A percentile compares a stretch with the other conserved stretches of the same genome.
These are phyloP conservation scores for Hemiscyllium ocellatum DNA, from an alignment of 2,113 vertebrate species.

Conservation along the genomic window DNA sequence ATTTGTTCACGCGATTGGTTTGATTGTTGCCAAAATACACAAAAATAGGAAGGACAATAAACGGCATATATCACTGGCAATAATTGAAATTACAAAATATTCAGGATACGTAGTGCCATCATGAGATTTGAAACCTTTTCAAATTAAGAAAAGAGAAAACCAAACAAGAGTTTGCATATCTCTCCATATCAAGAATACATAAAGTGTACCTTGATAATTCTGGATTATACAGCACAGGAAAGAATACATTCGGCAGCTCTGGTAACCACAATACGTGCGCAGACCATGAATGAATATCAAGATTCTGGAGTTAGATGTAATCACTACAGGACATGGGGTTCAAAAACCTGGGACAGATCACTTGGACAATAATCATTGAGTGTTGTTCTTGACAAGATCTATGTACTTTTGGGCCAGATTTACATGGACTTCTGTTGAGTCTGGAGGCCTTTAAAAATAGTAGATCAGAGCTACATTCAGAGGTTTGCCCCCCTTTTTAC, in stretches of 20 bases:
- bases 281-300: neutral
- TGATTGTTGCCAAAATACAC: neutral
- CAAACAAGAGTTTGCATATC: neutral
- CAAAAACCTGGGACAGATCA: neutral
- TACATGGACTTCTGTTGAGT: no score
- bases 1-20: neutral
- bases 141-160: neutral
- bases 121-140: neutral
- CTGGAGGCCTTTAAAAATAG: no score
- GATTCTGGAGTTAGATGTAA: neutral
- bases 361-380: no score
- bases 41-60: neutral
- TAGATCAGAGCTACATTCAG: no score
- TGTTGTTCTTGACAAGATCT: neutral
- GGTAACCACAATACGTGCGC: neutral
- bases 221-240: no score
- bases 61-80: neutral
- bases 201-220: neutral
- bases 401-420: no score
- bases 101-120: neutral
- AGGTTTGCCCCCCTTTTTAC: no score
- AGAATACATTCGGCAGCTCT: neutral
- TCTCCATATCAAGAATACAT: neutral
- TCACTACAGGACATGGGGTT: neutral
- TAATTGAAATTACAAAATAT: neutral